Evolutionary conservation across 2,797 vertebrate species (phyloP), one percentile per base, ranked within the genome.

Genomic region (Notolepis coatsorum): DNA sequence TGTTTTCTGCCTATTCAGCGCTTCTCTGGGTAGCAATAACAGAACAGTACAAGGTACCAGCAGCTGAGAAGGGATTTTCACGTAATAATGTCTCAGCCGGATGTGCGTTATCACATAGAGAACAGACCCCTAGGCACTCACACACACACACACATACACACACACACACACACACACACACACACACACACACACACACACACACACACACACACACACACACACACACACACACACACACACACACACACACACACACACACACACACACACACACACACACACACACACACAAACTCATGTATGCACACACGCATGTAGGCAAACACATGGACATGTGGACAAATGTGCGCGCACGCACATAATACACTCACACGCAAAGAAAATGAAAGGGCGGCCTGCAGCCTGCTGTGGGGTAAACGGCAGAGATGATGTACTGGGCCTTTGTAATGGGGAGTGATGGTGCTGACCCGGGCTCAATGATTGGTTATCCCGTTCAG

Each of bases 401-500:
- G 21, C 28, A 38, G 42, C 42, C 68, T 57, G 65, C 76, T 77
- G 58, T 68, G 48, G 57, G 55, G 54, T 68, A 72, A 76, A 80
- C 65, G 68, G 80, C 77, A 58, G 60, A 79, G 77, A 61, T n/a
- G 23, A 54, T 84, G 67, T 72, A 49, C 59, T 41, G 12, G 15
- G 13, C 65, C 30, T 80, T 79, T 77, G 55, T 75, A 84, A 86
- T 74, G 39, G 62, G 73, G 57, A 84, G 66, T 68, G 74, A 84
- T 87, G 80, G 13, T 61, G 21, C 51, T 3, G 17, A 59, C 68
- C 61, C 68, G 66, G 61, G 61, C 53, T 42, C 66, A 75, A n/a
- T 85, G 82, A 88, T 88, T 86, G 87, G 84, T 84, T 81, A 86
- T 78, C 76, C 75, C 77, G 84, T 90, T 77, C 75, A 77, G 71